phyloP scores from a whole-genome alignment of 2,797 vertebrate genomes.

The Neoniphon sammara region DNA sequence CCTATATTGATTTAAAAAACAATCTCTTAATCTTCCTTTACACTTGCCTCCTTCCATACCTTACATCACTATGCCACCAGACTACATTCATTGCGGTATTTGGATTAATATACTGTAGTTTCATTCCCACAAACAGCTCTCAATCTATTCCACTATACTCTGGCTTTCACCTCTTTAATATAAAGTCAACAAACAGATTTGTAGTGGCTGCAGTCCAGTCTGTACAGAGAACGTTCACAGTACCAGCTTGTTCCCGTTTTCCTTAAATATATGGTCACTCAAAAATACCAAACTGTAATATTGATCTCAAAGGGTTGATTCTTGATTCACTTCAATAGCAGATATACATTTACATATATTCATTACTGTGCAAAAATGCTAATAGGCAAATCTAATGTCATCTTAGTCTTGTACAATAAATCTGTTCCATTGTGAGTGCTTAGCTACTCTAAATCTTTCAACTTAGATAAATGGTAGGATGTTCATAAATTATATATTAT shows the following conservation, averaged over 20 bases:
- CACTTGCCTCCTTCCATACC: no score
- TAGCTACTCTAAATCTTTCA: slow-evolving; percentile 9
- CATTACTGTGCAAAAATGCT: slow-evolving; percentile 56
- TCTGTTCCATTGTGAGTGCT: neutral
- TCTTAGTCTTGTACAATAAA: neutral
- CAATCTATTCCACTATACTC: neutral
- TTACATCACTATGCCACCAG: neutral
- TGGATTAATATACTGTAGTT: neutral
- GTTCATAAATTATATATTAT: slow-evolving; percentile 12
- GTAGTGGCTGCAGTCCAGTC: neutral
- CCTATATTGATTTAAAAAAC: no score
- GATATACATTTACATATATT: neutral
- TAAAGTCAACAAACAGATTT: neutral
- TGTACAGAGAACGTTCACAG: neutral
- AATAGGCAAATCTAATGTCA: slow-evolving; percentile 8
- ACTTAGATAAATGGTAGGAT: slow-evolving; percentile 1
- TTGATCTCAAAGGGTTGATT: neutral
- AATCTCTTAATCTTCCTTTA: no score
- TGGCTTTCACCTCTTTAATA: neutral
- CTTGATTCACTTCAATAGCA: neutral
- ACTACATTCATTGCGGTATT: neutral
- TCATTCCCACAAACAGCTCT: neutral
- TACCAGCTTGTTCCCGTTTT: neutral
- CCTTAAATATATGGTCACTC: neutral
- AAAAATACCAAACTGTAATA: neutral